Evolutionary conservation across 2,888 invertebrate genomes (phyloP).

Genomic region (Leptarthrus brevirostris): DNA sequence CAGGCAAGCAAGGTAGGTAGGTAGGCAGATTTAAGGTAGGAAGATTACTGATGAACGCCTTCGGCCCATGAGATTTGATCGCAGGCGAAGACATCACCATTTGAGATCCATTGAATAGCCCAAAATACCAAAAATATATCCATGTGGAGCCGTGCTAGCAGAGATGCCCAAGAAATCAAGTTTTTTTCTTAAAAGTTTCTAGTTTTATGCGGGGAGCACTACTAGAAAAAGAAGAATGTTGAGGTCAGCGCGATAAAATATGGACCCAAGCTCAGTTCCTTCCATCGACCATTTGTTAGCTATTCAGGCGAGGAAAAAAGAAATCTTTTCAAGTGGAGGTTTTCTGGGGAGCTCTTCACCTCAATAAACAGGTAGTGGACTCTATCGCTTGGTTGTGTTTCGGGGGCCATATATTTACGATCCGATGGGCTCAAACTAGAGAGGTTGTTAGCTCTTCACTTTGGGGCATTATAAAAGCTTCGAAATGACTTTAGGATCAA

Average conservation of each 20-base stretch:
- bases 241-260: slow-evolving; percentile 45
- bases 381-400: slow-evolving; percentile 11
- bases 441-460: slow-evolving; percentile 32
- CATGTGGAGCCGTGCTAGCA: slow-evolving; percentile 21
- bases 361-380: slow-evolving; percentile 44
- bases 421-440: slow-evolving; percentile 11
- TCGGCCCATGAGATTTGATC: slow-evolving; percentile 10
- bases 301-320: slow-evolving; percentile 39
- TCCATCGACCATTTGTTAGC: slow-evolving; percentile 38
- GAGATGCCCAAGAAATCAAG: slow-evolving; percentile 31
- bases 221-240: slow-evolving; percentile 32
- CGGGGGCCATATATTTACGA: slow-evolving; percentile 14
- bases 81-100: slow-evolving; percentile 37
- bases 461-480: slow-evolving; percentile 34
- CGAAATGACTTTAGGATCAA: slow-evolving; percentile 36
- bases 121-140: slow-evolving; percentile 32
- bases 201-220: slow-evolving; percentile 35
- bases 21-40: slow-evolving; percentile 32
- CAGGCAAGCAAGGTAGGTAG: slow-evolving; percentile 12
- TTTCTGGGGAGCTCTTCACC: slow-evolving; percentile 46
- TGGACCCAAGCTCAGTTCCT: slow-evolving; percentile 33
- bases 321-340: slow-evolving; percentile 37
- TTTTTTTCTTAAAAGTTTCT: slow-evolving; percentile 27
- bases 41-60: slow-evolving; percentile 40
- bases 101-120: slow-evolving; percentile 33